Conservation (phyloP, 2,888 invertebrate genomes). For the Autographa gamma region DNA sequence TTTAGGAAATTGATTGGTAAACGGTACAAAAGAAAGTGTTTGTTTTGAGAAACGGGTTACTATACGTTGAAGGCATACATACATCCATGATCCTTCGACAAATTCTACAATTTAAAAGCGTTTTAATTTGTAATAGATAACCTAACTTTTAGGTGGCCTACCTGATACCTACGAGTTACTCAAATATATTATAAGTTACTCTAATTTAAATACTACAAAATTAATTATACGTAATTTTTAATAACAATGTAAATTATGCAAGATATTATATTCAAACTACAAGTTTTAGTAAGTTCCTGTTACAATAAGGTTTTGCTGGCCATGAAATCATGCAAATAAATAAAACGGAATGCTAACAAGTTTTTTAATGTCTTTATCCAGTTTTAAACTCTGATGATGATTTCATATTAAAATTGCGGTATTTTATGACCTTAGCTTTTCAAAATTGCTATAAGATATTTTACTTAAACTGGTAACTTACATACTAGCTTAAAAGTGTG, state of each 20-base stretch:
- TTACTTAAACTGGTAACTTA: too few species aligned
- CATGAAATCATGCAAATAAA: slow-evolving; percentile 2
- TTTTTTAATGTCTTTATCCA: background rate
- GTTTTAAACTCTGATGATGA: background rate
- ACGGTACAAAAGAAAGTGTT: slow-evolving; percentile 49
- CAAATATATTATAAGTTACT: too few species aligned
- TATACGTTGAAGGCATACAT: background rate
- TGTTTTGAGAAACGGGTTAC: background rate
- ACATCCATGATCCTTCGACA: background rate
- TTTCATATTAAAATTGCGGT: too few species aligned
- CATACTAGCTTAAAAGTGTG: too few species aligned
- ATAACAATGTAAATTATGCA: background rate
- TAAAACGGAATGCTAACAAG: background rate
- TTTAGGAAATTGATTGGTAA: slow-evolving; percentile 43
- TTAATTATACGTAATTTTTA: too few species aligned
- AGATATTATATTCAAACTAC: background rate
- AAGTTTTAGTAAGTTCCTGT: background rate
- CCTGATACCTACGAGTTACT: too few species aligned
- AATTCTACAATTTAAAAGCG: too few species aligned
- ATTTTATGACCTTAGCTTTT: too few species aligned
- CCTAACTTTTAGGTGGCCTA: too few species aligned
- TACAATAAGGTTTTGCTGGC: background rate
- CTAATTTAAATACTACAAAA: too few species aligned
- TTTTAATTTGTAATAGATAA: too few species aligned
- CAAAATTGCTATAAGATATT: too few species aligned